Evolutionary conservation across 2,888 invertebrate genomes (phyloP).

Genomic region (Drosophila vallismaia): DNA sequence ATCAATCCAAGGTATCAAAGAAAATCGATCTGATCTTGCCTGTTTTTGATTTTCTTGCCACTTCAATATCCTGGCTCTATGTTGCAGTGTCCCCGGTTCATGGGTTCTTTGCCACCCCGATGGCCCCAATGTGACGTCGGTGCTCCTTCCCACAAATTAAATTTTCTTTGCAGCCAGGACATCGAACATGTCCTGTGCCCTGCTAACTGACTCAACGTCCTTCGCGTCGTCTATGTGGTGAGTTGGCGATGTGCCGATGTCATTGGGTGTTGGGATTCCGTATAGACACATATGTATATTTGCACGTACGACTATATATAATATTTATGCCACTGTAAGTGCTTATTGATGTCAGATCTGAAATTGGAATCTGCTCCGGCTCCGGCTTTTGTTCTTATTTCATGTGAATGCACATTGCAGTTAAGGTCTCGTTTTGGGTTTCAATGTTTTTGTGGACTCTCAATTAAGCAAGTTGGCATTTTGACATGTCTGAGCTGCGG

Average conservation of each 20-base stretch:
- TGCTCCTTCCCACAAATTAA: conserved; percentile 61
- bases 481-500: conserved; percentile 36
- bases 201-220: conserved; percentile 14
- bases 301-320: conserved; percentile 49
- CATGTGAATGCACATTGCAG: conserved; percentile 45
- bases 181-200: conserved; percentile 37
- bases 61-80: conserved; percentile 34
- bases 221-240: conserved; percentile 31
- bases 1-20: conserved; percentile 29
- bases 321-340: conserved; percentile 76
- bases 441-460: conserved; percentile 53
- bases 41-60: conserved; percentile 34
- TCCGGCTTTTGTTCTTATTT: conserved; percentile 41
- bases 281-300: conserved; percentile 31
- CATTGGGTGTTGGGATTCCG: conserved; percentile 30
- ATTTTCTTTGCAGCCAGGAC: conserved; percentile 66
- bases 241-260: conserved; percentile 23
- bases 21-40: conserved; percentile 15
- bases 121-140: neutral
- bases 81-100: conserved; percentile 10
- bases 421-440: conserved; percentile 47
- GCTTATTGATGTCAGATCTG: conserved; percentile 80
- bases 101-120: neutral
- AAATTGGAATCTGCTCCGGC: conserved; percentile 69
- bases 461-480: conserved; percentile 66